Conservation (phyloP, 2,888 invertebrate genomes). For the Ametastegia equiseti region DNA sequence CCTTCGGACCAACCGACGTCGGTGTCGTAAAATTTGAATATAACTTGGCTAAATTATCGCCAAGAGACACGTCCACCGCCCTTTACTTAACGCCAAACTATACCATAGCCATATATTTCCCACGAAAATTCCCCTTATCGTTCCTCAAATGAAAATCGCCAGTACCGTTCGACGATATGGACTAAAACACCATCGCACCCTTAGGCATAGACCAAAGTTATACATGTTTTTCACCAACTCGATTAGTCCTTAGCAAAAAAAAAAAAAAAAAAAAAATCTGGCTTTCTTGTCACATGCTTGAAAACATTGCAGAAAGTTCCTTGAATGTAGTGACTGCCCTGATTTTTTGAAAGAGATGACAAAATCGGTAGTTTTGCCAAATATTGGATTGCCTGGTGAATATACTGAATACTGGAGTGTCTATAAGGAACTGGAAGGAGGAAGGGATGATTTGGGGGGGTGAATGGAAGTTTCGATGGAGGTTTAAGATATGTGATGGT, state of each 20-base stretch:
- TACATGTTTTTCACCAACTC: too few species aligned
- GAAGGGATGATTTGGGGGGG: too few species aligned
- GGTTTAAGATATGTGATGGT: neutral
- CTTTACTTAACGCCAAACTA: neutral
- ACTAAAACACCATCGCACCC: neutral
- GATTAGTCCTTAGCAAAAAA: too few species aligned
- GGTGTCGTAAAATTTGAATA: constrained; percentile 47
- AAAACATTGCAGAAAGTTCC: too few species aligned
- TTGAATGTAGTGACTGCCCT: too few species aligned
- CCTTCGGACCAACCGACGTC: constrained; percentile 1
- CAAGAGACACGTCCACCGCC: constrained; percentile 32
- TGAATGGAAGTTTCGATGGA: neutral
- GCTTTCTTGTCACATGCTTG: too few species aligned
- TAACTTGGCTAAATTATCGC: constrained; percentile 40
- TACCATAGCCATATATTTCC: constrained; percentile 2
- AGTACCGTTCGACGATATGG: neutral
- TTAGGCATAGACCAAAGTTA: neutral
- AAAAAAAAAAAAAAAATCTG: too few species aligned
- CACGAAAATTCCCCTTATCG: neutral
- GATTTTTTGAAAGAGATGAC: too few species aligned
- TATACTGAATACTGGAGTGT: too few species aligned
- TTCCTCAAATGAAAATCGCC: neutral
- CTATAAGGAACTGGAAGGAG: too few species aligned
- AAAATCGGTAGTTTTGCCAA: too few species aligned
- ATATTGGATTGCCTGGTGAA: too few species aligned